A percentile compares a stretch with the other conserved stretches of the same genome.
These are phyloP conservation scores for Etheostoma nigrum DNA, from an alignment of 2,797 vertebrate genomes.

Conservation along the genomic window DNA sequence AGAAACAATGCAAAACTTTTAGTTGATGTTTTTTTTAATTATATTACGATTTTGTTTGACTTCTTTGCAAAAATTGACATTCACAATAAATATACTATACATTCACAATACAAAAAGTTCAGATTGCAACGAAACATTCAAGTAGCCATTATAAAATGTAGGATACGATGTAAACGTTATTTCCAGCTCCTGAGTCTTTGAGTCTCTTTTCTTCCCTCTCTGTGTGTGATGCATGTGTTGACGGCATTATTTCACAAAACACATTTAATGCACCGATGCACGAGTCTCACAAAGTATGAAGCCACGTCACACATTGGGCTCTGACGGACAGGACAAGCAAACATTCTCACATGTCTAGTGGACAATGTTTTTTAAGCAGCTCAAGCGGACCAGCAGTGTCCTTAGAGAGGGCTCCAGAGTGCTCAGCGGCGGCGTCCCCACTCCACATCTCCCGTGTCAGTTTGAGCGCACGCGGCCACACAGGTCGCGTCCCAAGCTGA, in stretches of 20 bases:
- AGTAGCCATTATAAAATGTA: slow-evolving; percentile 70
- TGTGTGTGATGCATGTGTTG: slow-evolving; percentile 20
- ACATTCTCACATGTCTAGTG: slow-evolving; percentile 69
- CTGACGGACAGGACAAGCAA: slow-evolving; percentile 66
- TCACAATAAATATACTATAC: slow-evolving; percentile 85
- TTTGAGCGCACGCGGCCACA: slow-evolving; percentile 38
- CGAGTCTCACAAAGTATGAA: slow-evolving; percentile 68
- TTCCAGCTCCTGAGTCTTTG: slow-evolving; percentile 28
- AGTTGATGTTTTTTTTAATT: slow-evolving; percentile 42
- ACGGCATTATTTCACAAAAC: slow-evolving; percentile 72
- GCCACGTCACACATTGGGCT: slow-evolving; percentile 71
- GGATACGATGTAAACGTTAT: slow-evolving; percentile 79
- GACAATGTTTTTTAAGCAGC: slow-evolving; percentile 28
- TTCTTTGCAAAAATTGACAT: slow-evolving; percentile 65
- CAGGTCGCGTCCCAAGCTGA: slow-evolving; percentile 32
- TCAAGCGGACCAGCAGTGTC: slow-evolving; percentile 49
- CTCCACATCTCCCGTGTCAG: slow-evolving; percentile 25
- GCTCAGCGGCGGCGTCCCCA: slow-evolving; percentile 38
- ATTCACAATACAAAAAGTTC: slow-evolving; percentile 75
- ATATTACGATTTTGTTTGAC: slow-evolving; percentile 49
- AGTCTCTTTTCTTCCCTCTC: slow-evolving; percentile 47
- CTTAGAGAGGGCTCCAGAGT: slow-evolving; percentile 43
- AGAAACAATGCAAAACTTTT: slow-evolving; percentile 15
- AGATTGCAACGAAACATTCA: slow-evolving; percentile 78
- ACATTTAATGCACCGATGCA: slow-evolving; percentile 66